Evolutionary conservation across 2,888 invertebrate species (phyloP), one percentile per base, ranked within the genome.

Genomic region (Drosophila barbarae): DNA sequence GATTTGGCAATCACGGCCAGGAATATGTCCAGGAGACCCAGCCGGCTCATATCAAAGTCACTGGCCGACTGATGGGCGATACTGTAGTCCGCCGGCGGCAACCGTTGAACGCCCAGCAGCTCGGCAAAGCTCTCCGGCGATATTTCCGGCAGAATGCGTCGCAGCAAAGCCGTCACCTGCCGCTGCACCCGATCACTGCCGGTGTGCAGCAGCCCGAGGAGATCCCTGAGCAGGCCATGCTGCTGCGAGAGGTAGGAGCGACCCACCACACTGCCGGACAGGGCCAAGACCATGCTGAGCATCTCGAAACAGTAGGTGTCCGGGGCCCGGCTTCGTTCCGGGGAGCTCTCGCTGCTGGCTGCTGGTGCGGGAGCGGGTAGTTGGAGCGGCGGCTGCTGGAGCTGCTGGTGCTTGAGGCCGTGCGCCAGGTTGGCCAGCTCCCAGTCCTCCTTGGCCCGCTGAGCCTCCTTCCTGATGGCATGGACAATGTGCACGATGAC

Each of bases 241-340:
- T 98, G 97, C 86, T 97, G 96, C 0, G 98, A 96, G 13, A 98
- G 90, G 88, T 98, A 98, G 1, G 94, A 93, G 30, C 97, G 92
- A 0, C 98, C 98, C 0, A 98, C 96, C 0, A 94, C 92, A 76
- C 97, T 98, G 4, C 98, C 98, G 71, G 97, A 98, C 41, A 98
- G 90, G 0, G 98, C 98, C 77, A 98, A 89, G 23, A 92, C 98
- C 95, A 98, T 95, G 5, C 97, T 97, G 23, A 98, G 90, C 96
- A 98, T 96, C 91, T 98, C 98, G 87, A 98, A 98, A 90, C 98
- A 98, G 89, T 98, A 98, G n/a, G 96, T 96, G 88, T 98, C 98
- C 3, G 87, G 75, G 50, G 89, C 76, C 72, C 88, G 77, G 84
- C 79, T 76, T 2, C 88, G 81, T 49, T 89, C 89, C 49, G 87